Conservation (phyloP, 2,888 invertebrate species). For the Drosophila stalkeri region DNA sequence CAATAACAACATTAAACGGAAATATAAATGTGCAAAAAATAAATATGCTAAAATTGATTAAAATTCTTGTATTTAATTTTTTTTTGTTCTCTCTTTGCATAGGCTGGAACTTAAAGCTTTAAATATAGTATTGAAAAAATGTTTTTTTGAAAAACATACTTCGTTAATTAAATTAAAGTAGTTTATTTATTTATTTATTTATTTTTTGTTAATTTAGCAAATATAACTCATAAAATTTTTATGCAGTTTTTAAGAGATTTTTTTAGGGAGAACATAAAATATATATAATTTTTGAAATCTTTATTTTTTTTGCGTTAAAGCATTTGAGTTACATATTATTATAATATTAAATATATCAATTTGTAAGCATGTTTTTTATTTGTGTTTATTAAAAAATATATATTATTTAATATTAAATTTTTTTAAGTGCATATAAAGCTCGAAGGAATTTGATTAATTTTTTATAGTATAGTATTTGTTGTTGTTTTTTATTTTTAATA, state of each 20-base stretch:
- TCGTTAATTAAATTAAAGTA: background rate
- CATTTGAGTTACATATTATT: too few relatives aligned
- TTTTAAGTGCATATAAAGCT: too few relatives aligned
- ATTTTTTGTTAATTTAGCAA: background rate
- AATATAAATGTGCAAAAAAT: conserved; percentile 5
- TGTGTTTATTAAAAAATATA: too few relatives aligned
- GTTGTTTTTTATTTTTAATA: too few relatives aligned
- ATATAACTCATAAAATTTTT: background rate
- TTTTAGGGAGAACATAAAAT: too few relatives aligned
- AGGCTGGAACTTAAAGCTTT: background rate
- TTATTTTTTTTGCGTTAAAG: too few relatives aligned
- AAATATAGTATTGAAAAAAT: background rate
- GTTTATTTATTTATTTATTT: background rate
- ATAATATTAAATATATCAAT: too few relatives aligned
- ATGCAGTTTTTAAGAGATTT: background rate
- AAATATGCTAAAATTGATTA: conserved; percentile 15
- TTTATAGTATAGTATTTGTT: too few relatives aligned
- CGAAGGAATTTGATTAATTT: too few relatives aligned
- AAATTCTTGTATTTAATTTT: background rate
- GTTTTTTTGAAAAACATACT: background rate
- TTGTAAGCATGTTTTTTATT: too few relatives aligned
- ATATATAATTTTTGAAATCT: too few relatives aligned
- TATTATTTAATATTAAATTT: too few relatives aligned
- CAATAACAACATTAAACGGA: background rate
- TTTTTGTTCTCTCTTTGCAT: background rate